phyloP scores from a whole-genome alignment of 2,113 vertebrate genomes.

The Tiliqua scincoides region DNA sequence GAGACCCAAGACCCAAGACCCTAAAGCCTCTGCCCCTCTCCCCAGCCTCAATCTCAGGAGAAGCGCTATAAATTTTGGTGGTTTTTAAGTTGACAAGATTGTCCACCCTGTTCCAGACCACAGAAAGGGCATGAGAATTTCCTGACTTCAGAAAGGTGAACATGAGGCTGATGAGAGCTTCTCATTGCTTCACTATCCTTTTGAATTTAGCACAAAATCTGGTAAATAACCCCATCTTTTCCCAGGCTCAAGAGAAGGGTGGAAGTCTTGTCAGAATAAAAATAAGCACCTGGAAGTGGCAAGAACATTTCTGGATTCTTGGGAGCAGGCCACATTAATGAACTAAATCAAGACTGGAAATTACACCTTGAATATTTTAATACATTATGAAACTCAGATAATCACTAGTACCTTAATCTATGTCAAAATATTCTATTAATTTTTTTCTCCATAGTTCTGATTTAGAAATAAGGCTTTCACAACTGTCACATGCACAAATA shows the following conservation, averaged over 20 bases:
- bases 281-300: not conserved
- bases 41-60: not conserved
- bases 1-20: not conserved
- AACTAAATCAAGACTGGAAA: not conserved
- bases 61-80: not conserved
- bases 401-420: not conserved
- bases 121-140: too few relatives aligned
- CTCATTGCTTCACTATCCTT: not conserved
- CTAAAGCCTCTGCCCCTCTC: not conserved
- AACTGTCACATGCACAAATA: slow-evolving; percentile 58
- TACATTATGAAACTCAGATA: not conserved
- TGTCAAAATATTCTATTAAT: not conserved
- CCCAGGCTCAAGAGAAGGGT: not conserved
- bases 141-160: not conserved
- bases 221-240: not conserved
- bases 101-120: too few relatives aligned
- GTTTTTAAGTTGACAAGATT: not conserved
- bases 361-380: not conserved
- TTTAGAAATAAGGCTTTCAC: accelerated
- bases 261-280: not conserved
- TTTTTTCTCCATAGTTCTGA: accelerated
- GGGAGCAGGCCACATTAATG: not conserved
- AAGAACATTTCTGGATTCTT: not conserved
- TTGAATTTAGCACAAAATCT: not conserved
- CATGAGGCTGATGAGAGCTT: not conserved